These are phyloP conservation scores for Natator depressus DNA, from an alignment of 2,113 vertebrate genomes.

Conservation along the genomic window DNA sequence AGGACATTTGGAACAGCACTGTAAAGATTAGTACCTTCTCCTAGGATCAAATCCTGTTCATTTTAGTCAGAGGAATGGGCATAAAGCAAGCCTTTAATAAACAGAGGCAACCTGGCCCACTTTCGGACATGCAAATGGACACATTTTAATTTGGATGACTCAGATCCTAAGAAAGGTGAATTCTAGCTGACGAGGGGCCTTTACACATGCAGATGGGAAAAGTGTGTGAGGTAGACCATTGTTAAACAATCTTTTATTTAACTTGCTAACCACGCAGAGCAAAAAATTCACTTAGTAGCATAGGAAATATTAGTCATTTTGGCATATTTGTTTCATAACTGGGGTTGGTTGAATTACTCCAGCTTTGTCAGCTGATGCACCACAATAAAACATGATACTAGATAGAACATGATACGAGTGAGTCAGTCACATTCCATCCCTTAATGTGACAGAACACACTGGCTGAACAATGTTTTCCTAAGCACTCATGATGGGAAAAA, in stretches of 20 bases:
- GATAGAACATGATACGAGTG: slow-evolving; percentile 45
- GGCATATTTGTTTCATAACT: slow-evolving; percentile 4
- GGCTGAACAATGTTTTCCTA: slow-evolving; percentile 60
- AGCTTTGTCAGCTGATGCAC: slow-evolving; percentile 62
- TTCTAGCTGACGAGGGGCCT: neutral
- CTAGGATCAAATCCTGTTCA: neutral
- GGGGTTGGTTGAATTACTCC: slow-evolving; percentile 17
- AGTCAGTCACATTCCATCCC: slow-evolving; percentile 64
- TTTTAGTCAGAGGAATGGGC: neutral
- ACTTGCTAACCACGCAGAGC: slow-evolving; percentile 12
- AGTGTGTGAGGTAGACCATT: slow-evolving; percentile 1
- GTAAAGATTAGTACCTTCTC: neutral
- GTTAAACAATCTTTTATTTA: neutral
- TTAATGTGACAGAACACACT: slow-evolving; percentile 23
- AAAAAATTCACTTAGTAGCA: slow-evolving; percentile 23
- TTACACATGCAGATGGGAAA: slow-evolving; percentile 32
- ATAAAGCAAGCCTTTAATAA: slow-evolving; percentile 14
- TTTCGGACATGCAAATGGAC: neutral
- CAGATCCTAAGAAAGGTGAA: neutral
- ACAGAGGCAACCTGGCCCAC: neutral
- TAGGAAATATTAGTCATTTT: slow-evolving; percentile 61
- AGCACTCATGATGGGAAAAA: slow-evolving; percentile 39
- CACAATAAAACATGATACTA: slow-evolving; percentile 53
- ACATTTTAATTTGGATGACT: neutral
- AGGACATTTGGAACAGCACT: neutral